These are phyloP conservation scores for Philhelius pedissequus DNA, from an alignment of 2,888 invertebrate genomes.

Conservation along the genomic window DNA sequence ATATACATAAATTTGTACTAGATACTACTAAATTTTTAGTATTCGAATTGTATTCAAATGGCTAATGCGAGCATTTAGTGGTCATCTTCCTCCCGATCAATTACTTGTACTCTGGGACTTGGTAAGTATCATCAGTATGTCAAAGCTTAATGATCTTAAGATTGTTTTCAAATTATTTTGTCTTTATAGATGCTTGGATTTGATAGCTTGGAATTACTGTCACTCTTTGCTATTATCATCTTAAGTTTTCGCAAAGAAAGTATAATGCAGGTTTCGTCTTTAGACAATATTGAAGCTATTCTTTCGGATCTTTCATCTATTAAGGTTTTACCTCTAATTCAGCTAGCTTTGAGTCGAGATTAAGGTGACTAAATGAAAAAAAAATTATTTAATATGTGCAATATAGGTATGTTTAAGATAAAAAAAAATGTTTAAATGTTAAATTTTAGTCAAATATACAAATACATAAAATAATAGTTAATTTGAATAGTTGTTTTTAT, in stretches of 20 bases:
- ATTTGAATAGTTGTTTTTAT: no score
- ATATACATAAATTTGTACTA: not conserved
- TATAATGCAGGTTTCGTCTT: constrained; percentile 85
- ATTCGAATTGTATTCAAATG: constrained; percentile 96
- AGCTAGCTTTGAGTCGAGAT: constrained; percentile 87
- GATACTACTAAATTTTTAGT: constrained; percentile 79
- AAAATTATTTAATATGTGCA: not conserved
- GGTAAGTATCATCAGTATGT: constrained; percentile 72
- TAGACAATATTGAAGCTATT: constrained; percentile 91
- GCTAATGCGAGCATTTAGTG: constrained; percentile 97
- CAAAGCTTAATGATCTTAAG: no score
- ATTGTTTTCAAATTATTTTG: no score
- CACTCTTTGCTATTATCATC: constrained; percentile 91
- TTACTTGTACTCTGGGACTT: constrained; percentile 95
- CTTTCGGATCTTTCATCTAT: constrained; percentile 93
- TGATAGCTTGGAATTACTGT: constrained; percentile 93
- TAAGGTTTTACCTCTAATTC: constrained; percentile 90
- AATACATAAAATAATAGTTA: not conserved
- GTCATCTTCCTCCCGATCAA: constrained; percentile 95
- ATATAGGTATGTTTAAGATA: not conserved
- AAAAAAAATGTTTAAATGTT: not conserved
- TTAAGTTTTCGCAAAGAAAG: constrained; percentile 92
- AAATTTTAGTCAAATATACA: constrained; percentile 7
- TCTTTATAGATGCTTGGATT: constrained; percentile 86
- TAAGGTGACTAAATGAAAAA: constrained; percentile 70